Base-by-base conservation (phyloP, 2,797 vertebrate species). In the Aeoliscus strigatus region DNA sequence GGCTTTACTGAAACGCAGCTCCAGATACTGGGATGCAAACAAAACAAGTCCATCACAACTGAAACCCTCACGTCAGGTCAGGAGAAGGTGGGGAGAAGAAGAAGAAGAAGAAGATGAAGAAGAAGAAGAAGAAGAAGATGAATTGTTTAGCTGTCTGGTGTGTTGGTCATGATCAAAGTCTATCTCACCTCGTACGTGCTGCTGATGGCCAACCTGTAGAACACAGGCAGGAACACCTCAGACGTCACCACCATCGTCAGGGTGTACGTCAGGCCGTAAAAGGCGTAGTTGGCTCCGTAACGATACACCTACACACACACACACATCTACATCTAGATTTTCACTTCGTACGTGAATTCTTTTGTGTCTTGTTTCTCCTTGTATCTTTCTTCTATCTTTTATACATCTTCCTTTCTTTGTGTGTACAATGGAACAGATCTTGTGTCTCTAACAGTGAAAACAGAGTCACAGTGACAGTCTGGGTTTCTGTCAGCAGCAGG, bases 141-240 rank as follows among this genome's bases (percentile, higher is more conserved):
- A n/a, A n/a, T n/a, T n/a, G n/a, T n/a, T n/a, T n/a, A n/a, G n/a
- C n/a, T n/a, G n/a, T n/a, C n/a, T n/a, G n/a, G n/a, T n/a, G n/a
- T n/a, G n/a, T n/a, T n/a, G n/a, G n/a, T n/a, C n/a, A n/a, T n/a
- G n/a, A n/a, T n/a, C n/a, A n/a, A n/a, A n/a, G n/a, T n/a, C n/a
- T n/a, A n/a, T n/a, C 6, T 1, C 55, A 97, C 96, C 91, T 97
- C 92, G 3, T 94, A 95, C 2, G 92, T 93, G 81, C 94, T 98
- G 62, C 92, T 94, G 60, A 96, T 85, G 6, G 86, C 85, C 68
- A 97, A 83, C 15, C 81, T 90, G 80, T 97, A 98, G 83, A 97
- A 97, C 52, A 98, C 89, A 0, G 96, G 96, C 5, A 98, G 84
- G 56, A 94, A 98, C 56, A 96, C 18, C 69, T 98, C 95, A 0